Evolutionary conservation across 2,888 invertebrate genomes (phyloP).

Genomic region (Euspilapteryx auroguttella): DNA sequence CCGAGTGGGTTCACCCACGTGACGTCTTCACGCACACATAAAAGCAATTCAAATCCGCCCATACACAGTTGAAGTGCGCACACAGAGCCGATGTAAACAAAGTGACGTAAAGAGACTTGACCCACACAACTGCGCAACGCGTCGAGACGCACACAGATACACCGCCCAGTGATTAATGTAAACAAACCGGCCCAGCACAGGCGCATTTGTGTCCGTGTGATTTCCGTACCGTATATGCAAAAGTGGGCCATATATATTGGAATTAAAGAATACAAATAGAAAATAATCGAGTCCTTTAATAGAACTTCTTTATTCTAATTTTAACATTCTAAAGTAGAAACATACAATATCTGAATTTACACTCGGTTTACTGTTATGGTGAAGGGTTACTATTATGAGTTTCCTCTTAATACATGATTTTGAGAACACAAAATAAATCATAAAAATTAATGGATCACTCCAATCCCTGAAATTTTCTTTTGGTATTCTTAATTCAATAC

Average conservation of each 20-base stretch:
- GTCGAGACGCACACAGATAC: slow-evolving; percentile 23
- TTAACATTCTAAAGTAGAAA: too few species aligned
- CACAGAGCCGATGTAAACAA: slow-evolving; percentile 40
- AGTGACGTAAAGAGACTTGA: slow-evolving; percentile 44
- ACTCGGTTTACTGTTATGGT: too few species aligned
- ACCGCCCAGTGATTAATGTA: slow-evolving; percentile 35
- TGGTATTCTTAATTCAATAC: too few species aligned
- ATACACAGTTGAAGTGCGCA: slow-evolving; percentile 12
- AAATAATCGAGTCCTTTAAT: too few species aligned
- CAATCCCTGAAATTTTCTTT: too few species aligned
- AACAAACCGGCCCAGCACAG: slow-evolving; percentile 35
- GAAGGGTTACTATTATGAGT: too few species aligned
- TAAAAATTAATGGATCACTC: too few species aligned
- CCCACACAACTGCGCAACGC: slow-evolving; percentile 25
- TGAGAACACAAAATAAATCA: too few species aligned
- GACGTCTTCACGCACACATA: slow-evolving; percentile 19
- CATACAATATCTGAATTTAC: too few species aligned
- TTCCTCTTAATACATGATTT: too few species aligned
- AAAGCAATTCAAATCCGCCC: slow-evolving; percentile 9
- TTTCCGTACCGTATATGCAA: neutral
- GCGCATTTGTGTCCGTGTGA: slow-evolving; percentile 2
- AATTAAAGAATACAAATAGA: too few species aligned
- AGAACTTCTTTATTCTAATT: too few species aligned
- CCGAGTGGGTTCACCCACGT: slow-evolving; percentile 23
- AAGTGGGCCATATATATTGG: neutral